Percentiles rank a stretch among this genome's conserved stretches.
Conservation (phyloP, 37 sponge, comb jelly and placozoan species). For the Spongilla lacustris region DNA sequence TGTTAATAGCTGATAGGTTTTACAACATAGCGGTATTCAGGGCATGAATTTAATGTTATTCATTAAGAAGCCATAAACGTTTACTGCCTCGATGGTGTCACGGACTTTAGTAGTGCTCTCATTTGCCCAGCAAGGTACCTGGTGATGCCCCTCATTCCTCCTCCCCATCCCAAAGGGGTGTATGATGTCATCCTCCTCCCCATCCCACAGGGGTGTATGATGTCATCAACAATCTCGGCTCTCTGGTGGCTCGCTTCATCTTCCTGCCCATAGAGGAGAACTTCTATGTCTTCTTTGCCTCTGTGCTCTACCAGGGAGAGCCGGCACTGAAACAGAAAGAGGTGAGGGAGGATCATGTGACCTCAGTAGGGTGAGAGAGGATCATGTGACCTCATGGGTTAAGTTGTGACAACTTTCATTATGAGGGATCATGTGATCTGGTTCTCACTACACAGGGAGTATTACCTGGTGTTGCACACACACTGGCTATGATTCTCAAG, state of each 20-base stretch:
- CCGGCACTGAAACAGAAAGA: slow-evolving; percentile 64
- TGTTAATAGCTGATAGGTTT: too few relatives aligned
- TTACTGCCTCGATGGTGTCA: too few relatives aligned
- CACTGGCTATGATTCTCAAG: slow-evolving; percentile 78
- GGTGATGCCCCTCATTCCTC: background rate
- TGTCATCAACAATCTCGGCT: slow-evolving; percentile 89
- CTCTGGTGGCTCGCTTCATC: slow-evolving; percentile 88
- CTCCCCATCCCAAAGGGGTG: too few relatives aligned
- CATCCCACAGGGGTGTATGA: slow-evolving; percentile 77
- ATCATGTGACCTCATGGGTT: too few relatives aligned
- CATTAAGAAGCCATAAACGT: too few relatives aligned
- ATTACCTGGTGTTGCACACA: slow-evolving; percentile 20
- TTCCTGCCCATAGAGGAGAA: slow-evolving; percentile 97
- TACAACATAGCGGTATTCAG: too few relatives aligned
- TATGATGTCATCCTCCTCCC: too few relatives aligned
- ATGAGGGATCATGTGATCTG: too few relatives aligned
- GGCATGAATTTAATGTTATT: too few relatives aligned
- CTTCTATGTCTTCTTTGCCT: slow-evolving; percentile 92
- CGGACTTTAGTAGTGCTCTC: slow-evolving; percentile 70
- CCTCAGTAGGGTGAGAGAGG: too few relatives aligned
- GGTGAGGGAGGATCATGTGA: slow-evolving; percentile 9
- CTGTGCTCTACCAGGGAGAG: slow-evolving; percentile 68
- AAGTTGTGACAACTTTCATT: too few relatives aligned
- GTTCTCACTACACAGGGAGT: slow-evolving; percentile 11
- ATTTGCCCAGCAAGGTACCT: slow-evolving; percentile 92